phyloP scores from a whole-genome alignment of 92 coral and sea anemone species.

The Epizoanthus stellaris region DNA sequence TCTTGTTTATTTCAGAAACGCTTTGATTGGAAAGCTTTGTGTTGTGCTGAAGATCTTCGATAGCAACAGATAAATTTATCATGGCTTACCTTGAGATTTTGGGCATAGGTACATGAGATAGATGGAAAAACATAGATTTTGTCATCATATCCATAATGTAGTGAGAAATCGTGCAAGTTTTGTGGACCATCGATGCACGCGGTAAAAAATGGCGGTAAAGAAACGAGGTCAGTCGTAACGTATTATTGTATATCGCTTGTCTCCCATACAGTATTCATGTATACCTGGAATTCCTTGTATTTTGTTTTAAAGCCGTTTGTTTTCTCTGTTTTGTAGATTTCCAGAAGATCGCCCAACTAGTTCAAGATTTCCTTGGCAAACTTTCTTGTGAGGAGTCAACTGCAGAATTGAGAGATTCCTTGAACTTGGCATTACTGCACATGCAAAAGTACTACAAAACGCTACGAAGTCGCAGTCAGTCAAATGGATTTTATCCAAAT shows the following conservation, averaged over 20 bases:
- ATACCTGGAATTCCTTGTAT: neutral
- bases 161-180: neutral
- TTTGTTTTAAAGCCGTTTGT: constrained; percentile 10
- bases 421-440: constrained; percentile 82
- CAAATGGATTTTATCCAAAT: constrained; percentile 59
- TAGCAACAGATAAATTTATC: constrained; percentile 30
- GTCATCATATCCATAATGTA: neutral
- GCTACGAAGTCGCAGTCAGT: constrained; percentile 74
- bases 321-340: constrained; percentile 64
- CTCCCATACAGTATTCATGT: neutral
- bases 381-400: constrained; percentile 84
- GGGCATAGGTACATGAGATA: constrained; percentile 15
- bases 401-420: constrained; percentile 89
- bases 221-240: constrained; percentile 79
- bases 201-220: constrained; percentile 78
- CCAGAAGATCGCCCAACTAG: constrained; percentile 80
- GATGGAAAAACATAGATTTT: neutral
- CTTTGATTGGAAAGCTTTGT: constrained; percentile 39
- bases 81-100: neutral
- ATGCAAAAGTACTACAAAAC: constrained; percentile 89
- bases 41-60: constrained; percentile 17
- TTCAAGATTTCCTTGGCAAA: constrained; percentile 83
- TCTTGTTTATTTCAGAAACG: neutral
- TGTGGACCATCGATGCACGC: neutral
- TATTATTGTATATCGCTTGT: no score